A percentile compares a stretch with the other conserved stretches of the same genome.
Conservation (phyloP, 1,140 invertebrate species). For the Palaemon carinicauda region DNA sequence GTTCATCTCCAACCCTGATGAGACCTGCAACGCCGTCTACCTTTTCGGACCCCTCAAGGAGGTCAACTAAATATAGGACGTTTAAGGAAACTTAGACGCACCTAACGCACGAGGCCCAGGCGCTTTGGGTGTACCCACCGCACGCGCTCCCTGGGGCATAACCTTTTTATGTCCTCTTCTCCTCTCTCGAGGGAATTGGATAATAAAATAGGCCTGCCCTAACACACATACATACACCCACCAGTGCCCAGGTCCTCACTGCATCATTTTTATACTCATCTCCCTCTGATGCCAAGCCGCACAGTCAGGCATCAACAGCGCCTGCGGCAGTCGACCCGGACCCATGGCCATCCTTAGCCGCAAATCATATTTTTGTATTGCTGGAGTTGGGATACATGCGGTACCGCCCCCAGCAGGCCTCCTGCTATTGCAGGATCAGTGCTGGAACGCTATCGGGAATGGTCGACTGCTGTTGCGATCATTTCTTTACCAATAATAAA, state of each 20-base stretch:
- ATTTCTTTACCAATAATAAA: slow-evolving; percentile 50
- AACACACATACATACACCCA: slow-evolving; percentile 45
- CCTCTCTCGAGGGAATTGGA: no score
- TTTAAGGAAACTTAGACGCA: neutral
- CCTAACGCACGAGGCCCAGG: slow-evolving; percentile 34
- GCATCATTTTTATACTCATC: slow-evolving; percentile 55
- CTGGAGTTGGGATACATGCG: slow-evolving; percentile 31
- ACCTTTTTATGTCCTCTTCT: no score
- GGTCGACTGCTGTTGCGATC: slow-evolving; percentile 50
- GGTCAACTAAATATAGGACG: slow-evolving; percentile 44
- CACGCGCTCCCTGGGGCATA: neutral
- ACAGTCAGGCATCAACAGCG: slow-evolving; percentile 25
- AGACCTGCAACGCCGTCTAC: slow-evolving; percentile 76
- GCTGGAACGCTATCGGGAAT: slow-evolving; percentile 31
- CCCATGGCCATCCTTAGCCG: neutral
- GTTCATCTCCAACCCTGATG: slow-evolving; percentile 80
- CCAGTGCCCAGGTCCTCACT: slow-evolving; percentile 53
- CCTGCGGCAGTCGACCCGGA: slow-evolving; percentile 41
- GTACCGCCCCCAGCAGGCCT: neutral
- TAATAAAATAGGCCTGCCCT: slow-evolving; percentile 27
- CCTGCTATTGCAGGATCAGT: neutral
- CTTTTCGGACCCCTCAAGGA: slow-evolving; percentile 77
- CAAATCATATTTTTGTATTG: neutral
- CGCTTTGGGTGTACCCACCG: slow-evolving; percentile 46
- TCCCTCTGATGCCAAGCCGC: slow-evolving; percentile 50